Conservation (phyloP, 2,113 vertebrate species). For the Petaurus breviceps region DNA sequence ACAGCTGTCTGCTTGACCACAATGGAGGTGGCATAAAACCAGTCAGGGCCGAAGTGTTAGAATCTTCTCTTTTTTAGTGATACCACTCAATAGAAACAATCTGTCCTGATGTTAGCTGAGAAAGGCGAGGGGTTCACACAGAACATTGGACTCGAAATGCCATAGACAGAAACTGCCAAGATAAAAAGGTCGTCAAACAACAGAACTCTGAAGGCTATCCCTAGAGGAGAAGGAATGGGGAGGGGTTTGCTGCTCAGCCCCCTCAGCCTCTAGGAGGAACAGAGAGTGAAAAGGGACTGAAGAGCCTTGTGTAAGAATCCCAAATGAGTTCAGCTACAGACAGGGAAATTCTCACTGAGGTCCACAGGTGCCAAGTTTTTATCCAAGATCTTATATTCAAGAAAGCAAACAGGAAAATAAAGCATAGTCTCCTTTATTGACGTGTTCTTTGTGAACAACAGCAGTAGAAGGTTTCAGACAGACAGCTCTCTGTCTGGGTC, state of each 20-base stretch:
- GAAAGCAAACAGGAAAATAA: slow-evolving; percentile 32
- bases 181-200: slow-evolving; percentile 20
- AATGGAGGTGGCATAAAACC: neutral
- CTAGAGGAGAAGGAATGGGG: neutral
- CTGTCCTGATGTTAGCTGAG: neutral
- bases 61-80: neutral
- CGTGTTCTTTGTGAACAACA: slow-evolving; percentile 6
- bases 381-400: slow-evolving; percentile 40
- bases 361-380: neutral
- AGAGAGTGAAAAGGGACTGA: neutral
- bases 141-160: neutral
- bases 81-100: neutral
- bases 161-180: neutral
- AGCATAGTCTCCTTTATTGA: slow-evolving; percentile 18
- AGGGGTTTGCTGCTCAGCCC: neutral
- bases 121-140: neutral
- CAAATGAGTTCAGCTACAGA: neutral
- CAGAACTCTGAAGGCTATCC: neutral
- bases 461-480: slow-evolving; percentile 26
- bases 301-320: neutral
- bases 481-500: neutral
- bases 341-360: accelerated
- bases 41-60: neutral
- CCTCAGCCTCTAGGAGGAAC: slow-evolving; percentile 19
- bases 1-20: neutral